A percentile compares a stretch with the other conserved stretches of the same genome.
These are phyloP conservation scores for Vanessa tameamea DNA, from an alignment of 1,140 invertebrate genomes.

Conservation along the genomic window DNA sequence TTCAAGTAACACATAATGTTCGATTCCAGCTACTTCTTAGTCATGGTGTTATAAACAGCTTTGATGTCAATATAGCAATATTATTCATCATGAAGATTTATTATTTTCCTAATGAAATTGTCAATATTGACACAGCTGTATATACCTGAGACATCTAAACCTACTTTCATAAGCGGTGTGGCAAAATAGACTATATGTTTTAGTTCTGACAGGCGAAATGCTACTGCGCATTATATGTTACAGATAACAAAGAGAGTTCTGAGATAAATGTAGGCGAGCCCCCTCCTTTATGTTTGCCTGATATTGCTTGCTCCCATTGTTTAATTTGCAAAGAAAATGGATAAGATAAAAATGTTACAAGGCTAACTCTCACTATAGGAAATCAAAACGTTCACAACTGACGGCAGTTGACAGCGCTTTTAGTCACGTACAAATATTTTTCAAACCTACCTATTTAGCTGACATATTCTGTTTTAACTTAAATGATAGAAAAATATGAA, in stretches of 20 bases:
- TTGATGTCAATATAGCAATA: not conserved
- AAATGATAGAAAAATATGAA: no score
- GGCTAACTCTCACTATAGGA: constrained; percentile 24
- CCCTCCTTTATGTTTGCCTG: constrained; percentile 51
- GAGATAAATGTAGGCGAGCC: constrained; percentile 53
- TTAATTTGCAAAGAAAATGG: constrained; percentile 50
- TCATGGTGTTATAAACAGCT: not conserved
- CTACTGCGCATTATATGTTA: constrained; percentile 23
- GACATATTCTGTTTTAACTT: not conserved
- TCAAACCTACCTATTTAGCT: constrained; percentile 11
- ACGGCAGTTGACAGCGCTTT: constrained; percentile 40
- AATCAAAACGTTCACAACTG: constrained; percentile 39
- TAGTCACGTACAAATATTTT: constrained; percentile 52
- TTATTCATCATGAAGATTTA: constrained; percentile 13
- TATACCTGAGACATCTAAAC: constrained; percentile 6
- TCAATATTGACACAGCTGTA: constrained; percentile 17
- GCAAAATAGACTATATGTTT: constrained; percentile 22
- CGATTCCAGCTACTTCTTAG: not conserved
- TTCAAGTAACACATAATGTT: not conserved
- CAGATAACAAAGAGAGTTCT: constrained; percentile 32
- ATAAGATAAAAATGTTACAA: constrained; percentile 52
- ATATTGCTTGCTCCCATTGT: constrained; percentile 44
- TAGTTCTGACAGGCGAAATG: constrained; percentile 9
- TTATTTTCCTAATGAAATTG: constrained; percentile 25
- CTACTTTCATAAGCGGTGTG: constrained; percentile 22